Evolutionary conservation across 2,888 invertebrate genomes (phyloP).

Genomic region (Protophormia terraenovae): DNA sequence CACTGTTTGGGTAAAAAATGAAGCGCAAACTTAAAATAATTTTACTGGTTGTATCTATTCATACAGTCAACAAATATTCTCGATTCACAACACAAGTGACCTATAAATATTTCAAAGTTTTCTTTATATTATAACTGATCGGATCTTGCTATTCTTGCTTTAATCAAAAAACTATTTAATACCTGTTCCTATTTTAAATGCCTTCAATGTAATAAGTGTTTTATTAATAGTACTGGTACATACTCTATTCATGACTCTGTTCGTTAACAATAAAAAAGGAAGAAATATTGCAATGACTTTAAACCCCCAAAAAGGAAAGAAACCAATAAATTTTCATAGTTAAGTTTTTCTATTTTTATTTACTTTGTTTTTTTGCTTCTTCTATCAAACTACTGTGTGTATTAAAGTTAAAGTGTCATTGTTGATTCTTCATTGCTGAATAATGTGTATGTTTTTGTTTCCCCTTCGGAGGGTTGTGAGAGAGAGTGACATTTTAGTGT

Average conservation of each 20-base stretch:
- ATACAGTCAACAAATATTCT: too few species aligned
- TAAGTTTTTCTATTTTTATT: constrained; percentile 18
- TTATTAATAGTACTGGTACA: constrained; percentile 10
- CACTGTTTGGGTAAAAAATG: neutral
- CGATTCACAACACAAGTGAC: too few species aligned
- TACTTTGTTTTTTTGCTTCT: neutral
- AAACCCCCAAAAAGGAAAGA: constrained; percentile 38
- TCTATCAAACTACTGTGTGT: constrained; percentile 3
- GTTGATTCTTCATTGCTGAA: neutral
- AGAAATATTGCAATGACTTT: constrained; percentile 57
- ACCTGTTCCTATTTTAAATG: neutral
- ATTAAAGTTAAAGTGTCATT: constrained; percentile 32
- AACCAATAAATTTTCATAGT: constrained; percentile 41
- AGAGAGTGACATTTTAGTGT: constrained; percentile 32
- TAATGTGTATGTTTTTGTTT: neutral
- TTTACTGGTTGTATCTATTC: too few species aligned
- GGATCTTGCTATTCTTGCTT: too few species aligned
- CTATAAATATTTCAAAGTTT: too few species aligned
- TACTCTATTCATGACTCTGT: constrained; percentile 39
- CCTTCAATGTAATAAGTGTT: neutral
- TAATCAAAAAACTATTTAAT: neutral
- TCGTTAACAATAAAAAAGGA: constrained; percentile 38
- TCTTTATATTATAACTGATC: too few species aligned
- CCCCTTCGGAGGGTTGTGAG: constrained; percentile 1
- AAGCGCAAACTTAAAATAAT: neutral